Base-by-base conservation (phyloP, 2,888 invertebrate species). In the Dasypogon diadema region DNA sequence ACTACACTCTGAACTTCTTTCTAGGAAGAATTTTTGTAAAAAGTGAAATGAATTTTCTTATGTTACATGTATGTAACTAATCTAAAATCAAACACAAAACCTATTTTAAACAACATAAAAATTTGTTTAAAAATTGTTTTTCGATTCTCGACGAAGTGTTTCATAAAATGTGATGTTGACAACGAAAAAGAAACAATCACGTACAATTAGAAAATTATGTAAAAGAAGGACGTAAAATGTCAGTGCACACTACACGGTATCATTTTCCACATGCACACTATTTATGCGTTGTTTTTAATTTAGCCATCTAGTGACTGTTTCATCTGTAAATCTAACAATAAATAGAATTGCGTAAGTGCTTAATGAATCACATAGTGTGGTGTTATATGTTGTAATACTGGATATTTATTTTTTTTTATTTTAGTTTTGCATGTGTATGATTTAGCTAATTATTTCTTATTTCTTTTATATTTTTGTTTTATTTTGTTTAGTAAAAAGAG, bases 231-330 rank as follows among this genome's bases (percentile, higher is more conserved):
- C n/a, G n/a, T n/a, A n/a, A n/a, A n/a, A n/a, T n/a, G n/a, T 37
- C 70, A 54, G 70, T 70, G 70, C 70, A 70, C 70, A 70, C 70
- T 70, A 70, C 54, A 70, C 8, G 3, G 54, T 26, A 34, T 26
- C 18, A 34, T 54, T n/a, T 30, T 16, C 21, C 5, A 68, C 24
- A 24, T 34, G 70, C 70, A 70, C 70, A 21, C 16, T 54, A 54
- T 54, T 70, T 30, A 70, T 24, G 58, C 46, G 26, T 58, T 76
- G 22, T 74, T 77, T 80, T 79, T 76, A 75, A 79, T 80, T 84
- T 92, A 95, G 94, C 92, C 93, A 94, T 91, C 93, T 94, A 90
- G 93, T 92, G 92, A 94, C 93, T 88, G 92, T 94, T 89, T 94
- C 94, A 87, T 92, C 94, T 88, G 94, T 94, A 90, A 94, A 94